Evolutionary conservation across 1,140 invertebrate species (phyloP).

Genomic region (Glomeris maerens): DNA sequence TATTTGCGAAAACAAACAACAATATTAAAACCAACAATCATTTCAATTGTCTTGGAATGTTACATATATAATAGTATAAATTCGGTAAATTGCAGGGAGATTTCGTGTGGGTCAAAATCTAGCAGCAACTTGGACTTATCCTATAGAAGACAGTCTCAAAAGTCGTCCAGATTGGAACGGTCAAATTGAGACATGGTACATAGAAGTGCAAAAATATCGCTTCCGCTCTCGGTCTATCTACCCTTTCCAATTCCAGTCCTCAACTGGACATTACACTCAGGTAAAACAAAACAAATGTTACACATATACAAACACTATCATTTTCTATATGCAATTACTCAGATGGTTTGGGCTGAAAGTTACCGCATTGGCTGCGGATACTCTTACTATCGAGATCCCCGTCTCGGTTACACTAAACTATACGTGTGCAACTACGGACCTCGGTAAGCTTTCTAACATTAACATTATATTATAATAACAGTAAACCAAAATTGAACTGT

Average conservation of each 20-base stretch:
- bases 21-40: not conserved
- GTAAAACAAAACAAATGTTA: too few relatives aligned
- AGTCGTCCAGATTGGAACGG: too few relatives aligned
- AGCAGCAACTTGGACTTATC: not conserved
- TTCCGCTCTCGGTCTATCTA: not conserved
- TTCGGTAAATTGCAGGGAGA: not conserved
- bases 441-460: slow-evolving; percentile 41
- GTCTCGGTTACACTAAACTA: slow-evolving; percentile 59
- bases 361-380: slow-evolving; percentile 64
- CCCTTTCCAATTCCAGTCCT: not conserved
- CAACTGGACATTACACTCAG: not conserved
- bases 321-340: too few relatives aligned
- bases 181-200: not conserved
- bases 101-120: slow-evolving; percentile 6
- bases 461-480: too few relatives aligned
- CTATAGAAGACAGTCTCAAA: not conserved
- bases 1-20: not conserved
- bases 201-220: not conserved
- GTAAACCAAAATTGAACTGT: too few relatives aligned
- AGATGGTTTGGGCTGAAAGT: slow-evolving; percentile 66
- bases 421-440: slow-evolving; percentile 78
- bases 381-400: slow-evolving; percentile 55
- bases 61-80: not conserved
- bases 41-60: not conserved
- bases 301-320: too few relatives aligned